phyloP scores from a whole-genome alignment of 2,797 vertebrate genomes.

The Petrocephalus schoutedeni region DNA sequence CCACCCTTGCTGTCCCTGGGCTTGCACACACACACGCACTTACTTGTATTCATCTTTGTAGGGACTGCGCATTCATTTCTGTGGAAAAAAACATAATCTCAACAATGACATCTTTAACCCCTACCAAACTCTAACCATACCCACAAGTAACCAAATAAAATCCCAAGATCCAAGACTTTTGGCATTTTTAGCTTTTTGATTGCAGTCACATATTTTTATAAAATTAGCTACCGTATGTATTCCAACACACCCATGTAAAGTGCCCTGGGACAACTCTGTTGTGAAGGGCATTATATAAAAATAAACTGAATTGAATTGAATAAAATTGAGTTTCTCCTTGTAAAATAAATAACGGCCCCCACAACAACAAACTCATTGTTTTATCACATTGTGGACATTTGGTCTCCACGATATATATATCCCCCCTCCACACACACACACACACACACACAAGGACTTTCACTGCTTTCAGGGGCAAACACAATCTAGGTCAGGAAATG shows the following conservation, averaged over 20 bases:
- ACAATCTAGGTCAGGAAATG: constrained; percentile 35
- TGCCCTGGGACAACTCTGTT: too few relatives aligned
- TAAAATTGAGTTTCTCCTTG: background rate
- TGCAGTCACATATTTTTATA: background rate
- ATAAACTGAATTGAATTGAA: background rate
- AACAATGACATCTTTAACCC: background rate
- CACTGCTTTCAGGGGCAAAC: constrained; percentile 24
- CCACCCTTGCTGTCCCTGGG: background rate
- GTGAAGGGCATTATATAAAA: too few relatives aligned
- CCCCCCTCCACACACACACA: background rate
- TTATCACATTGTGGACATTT: background rate
- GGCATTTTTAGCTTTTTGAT: background rate
- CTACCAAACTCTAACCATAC: background rate
- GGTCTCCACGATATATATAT: background rate
- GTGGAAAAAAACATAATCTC: background rate
- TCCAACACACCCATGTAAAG: too few relatives aligned
- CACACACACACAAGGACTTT: background rate
- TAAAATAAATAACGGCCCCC: background rate
- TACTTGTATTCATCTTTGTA: background rate
- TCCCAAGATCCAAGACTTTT: background rate
- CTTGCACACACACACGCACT: background rate
- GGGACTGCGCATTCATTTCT: background rate
- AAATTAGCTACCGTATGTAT: background rate
- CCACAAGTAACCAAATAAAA: background rate
- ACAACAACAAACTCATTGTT: background rate